These are phyloP conservation scores for Drosophila equinoxialis DNA, from an alignment of 1,140 invertebrate species.

Conservation along the genomic window DNA sequence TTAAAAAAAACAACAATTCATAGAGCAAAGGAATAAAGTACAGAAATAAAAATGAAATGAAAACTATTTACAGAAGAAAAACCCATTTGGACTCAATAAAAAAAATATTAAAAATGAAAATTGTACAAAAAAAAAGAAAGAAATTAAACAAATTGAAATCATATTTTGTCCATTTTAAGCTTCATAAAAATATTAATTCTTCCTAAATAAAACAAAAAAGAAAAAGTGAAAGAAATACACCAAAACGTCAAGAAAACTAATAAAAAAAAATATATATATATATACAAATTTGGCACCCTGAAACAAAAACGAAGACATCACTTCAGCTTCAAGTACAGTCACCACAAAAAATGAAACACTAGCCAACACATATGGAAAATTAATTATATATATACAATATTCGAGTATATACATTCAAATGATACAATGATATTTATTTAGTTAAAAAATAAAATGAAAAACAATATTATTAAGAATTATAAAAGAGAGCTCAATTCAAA, in stretches of 20 bases:
- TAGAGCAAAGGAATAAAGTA: constrained; percentile 36
- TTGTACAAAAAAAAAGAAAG: constrained; percentile 22
- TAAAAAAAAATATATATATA: constrained; percentile 26
- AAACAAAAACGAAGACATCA: constrained; percentile 14
- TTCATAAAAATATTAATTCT: constrained; percentile 50
- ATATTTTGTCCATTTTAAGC: constrained; percentile 75
- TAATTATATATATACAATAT: constrained; percentile 35
- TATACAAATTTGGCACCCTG: constrained; percentile 38
- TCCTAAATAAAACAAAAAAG: constrained; percentile 37
- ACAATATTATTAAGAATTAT: constrained; percentile 69
- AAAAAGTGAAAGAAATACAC: constrained; percentile 43
- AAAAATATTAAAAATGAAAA: constrained; percentile 22
- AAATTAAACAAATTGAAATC: constrained; percentile 35
- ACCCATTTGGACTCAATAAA: constrained; percentile 36
- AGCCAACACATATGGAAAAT: constrained; percentile 53
- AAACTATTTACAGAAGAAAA: constrained; percentile 62
- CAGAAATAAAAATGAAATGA: constrained; percentile 42
- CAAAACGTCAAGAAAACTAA: constrained; percentile 30
- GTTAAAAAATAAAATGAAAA: constrained; percentile 37
- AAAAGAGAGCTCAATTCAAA: constrained; percentile 47
- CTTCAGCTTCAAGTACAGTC: constrained; percentile 53
- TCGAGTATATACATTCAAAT: constrained; percentile 42
- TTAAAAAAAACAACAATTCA: constrained; percentile 44
- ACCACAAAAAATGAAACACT: constrained; percentile 59
- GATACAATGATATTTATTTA: constrained; percentile 64